Evolutionary conservation across 2,888 invertebrate genomes (phyloP), one percentile per base, ranked within the genome.

Genomic region (Phymatocera aterrima): DNA sequence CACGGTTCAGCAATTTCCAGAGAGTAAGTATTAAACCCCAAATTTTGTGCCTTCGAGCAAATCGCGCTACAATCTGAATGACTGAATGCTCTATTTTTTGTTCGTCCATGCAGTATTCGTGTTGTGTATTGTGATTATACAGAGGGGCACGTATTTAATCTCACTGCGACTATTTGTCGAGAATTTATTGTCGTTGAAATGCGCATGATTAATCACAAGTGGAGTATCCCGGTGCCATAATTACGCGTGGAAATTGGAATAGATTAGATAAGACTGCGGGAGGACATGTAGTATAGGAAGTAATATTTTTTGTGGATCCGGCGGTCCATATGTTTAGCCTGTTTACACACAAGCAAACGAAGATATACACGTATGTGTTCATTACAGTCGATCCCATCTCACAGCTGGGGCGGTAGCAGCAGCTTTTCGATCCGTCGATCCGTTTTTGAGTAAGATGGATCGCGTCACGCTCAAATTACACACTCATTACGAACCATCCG

Each of bases 401-500:
- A 40, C 54, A 75, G 75, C 72, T 72, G 72, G 72, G 34, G 54
- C 51, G 72, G 48, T 72, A 51, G 54, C 46, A 37, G 72, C 51
- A 72, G 72, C 72, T 18, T 72, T 51, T 51, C 72, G 72, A 72
- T 72, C 51, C 72, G 72, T 57, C 34, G 75, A 75, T 75, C 75
- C 75, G 40, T 75, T 75, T 75, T 75, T 75, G 75, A 75, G 40
- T 75, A 75, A 75, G 75, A 75, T 75, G 75, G 57, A 75, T 75
- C 57, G 74, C 57, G 57, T 78, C 78, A 57, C 78, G 82, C 86
- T 87, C 85, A 82, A 87, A 84, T 87, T 86, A 86, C 87, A 83
- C 83, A 83, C 85, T 87, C 85, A 84, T 85, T 86, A 87, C 81
- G 82, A 83, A 83, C 84, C 81, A 81, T 81, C 81, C 82, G 79